Evolutionary conservation across 2,888 invertebrate species (phyloP).

Genomic region (Caenorhabditis sinica): DNA sequence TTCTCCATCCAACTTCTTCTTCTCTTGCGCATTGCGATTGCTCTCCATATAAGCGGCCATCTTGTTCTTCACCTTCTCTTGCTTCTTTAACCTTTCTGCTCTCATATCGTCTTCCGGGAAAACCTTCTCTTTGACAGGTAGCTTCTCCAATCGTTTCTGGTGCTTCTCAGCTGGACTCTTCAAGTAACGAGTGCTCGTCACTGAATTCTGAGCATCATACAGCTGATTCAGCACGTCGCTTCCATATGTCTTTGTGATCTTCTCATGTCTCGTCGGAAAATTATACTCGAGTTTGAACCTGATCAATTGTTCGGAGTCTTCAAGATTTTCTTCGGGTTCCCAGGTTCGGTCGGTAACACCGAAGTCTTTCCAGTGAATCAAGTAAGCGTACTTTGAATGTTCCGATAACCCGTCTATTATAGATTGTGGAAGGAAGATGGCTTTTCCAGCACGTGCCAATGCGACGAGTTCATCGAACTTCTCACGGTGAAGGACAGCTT

Average conservation of each 20-base stretch:
- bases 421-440: background rate
- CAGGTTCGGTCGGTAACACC: constrained; percentile 25
- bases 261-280: background rate
- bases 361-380: constrained; percentile 49
- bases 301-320: background rate
- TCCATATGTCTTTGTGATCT: background rate
- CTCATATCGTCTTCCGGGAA: no score
- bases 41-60: no score
- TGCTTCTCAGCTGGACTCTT: no score
- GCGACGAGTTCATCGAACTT: constrained; percentile 7
- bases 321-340: constrained; percentile 51
- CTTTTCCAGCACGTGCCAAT: background rate
- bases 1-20: no score
- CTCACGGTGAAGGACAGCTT: no score
- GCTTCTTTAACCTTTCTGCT: no score
- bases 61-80: no score
- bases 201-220: background rate
- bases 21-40: no score
- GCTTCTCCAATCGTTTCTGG: no score
- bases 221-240: background rate
- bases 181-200: no score
- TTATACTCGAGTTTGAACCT: background rate
- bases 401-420: background rate
- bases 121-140: no score
- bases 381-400: constrained; percentile 30